phyloP scores from a whole-genome alignment of 2,113 vertebrate genomes.

The Gallinago undulata region DNA sequence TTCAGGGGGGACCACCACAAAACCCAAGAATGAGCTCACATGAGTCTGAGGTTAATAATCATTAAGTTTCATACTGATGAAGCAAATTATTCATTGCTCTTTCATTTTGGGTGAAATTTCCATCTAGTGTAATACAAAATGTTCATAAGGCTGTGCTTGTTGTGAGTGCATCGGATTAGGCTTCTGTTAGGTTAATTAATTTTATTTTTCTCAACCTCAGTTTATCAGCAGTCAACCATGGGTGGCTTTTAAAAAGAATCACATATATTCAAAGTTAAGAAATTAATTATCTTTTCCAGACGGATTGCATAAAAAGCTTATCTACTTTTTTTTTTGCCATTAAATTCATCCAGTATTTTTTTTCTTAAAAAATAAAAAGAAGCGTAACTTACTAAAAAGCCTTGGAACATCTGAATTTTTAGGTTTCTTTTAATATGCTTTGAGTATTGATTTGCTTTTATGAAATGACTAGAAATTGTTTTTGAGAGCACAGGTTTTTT shows the following conservation, averaged over 20 bases:
- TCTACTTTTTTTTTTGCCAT: not conserved
- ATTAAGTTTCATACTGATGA: conserved; percentile 6
- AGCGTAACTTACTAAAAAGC: not conserved
- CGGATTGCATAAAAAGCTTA: not conserved
- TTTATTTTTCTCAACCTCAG: conserved; percentile 16
- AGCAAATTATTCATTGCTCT: not conserved
- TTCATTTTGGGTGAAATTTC: conserved; percentile 42
- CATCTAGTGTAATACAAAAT: not conserved
- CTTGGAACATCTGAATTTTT: not conserved
- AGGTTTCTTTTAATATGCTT: not conserved
- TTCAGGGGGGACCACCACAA: not conserved
- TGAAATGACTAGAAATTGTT: not conserved
- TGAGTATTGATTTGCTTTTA: not conserved
- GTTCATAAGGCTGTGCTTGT: not conserved
- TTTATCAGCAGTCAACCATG: conserved; percentile 31
- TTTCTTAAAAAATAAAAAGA: not conserved
- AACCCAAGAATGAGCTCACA: conserved; percentile 27
- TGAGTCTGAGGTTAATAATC: not conserved
- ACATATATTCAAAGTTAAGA: not conserved
- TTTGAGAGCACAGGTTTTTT: not conserved
- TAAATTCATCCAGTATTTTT: not conserved
- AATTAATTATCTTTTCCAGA: not conserved
- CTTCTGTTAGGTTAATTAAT: conserved; percentile 4
- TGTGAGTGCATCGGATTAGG: conserved; percentile 32
- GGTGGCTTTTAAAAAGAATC: conserved; percentile 38